Percentiles rank a stretch among this genome's conserved stretches.
phyloP scores from a whole-genome alignment of 2,888 invertebrate species.

The Pecten maximus region DNA sequence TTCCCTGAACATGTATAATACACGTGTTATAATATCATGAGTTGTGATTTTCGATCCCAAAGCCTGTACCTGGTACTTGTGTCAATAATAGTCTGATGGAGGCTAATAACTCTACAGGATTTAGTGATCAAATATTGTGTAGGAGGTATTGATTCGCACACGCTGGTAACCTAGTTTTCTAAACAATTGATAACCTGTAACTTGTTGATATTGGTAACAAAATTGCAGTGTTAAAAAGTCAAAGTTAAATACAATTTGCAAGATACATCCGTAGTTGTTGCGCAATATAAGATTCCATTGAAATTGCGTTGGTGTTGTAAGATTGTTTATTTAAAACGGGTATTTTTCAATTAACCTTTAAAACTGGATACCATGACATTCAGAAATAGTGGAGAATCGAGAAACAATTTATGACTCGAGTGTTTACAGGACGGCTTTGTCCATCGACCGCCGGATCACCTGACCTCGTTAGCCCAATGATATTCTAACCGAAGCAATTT shows the following conservation, averaged over 20 bases:
- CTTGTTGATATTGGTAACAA: not conserved
- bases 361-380: not conserved
- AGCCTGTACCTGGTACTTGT: not conserved
- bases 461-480: not conserved
- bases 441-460: not conserved
- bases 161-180: not conserved
- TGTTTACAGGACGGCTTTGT: not conserved
- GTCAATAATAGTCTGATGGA: not conserved
- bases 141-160: not conserved
- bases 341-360: not conserved
- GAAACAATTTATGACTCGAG: constrained; percentile 6
- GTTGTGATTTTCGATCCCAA: not conserved
- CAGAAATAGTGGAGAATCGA: too few species aligned
- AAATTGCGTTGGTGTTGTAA: too few species aligned
- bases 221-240: too few species aligned
- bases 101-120: not conserved
- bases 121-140: constrained; percentile 7
- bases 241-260: too few species aligned
- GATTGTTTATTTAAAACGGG: not conserved
- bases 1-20: too few species aligned
- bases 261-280: too few species aligned
- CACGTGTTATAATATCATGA: too few species aligned
- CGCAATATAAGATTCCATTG: too few species aligned
- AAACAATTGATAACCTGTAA: not conserved
- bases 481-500: constrained; percentile 7